Percentiles rank a stretch among this genome's conserved stretches.
Conservation (phyloP, 92 coral and sea anemone genomes). For the Heliopora coerulea region DNA sequence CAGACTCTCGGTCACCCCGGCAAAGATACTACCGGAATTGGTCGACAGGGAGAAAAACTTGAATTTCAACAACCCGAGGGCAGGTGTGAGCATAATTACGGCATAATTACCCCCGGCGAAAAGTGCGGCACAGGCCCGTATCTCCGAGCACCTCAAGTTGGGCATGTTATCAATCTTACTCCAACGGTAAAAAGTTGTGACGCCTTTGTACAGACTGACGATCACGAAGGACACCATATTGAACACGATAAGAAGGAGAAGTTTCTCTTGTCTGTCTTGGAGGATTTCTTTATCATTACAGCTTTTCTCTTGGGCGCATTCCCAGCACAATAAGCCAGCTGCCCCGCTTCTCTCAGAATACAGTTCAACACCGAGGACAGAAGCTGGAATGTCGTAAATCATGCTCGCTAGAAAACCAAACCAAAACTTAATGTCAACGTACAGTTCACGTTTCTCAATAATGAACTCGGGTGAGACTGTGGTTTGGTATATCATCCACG, state of each 20-base stretch:
- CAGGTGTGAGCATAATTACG: conserved; percentile 63
- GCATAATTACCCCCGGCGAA: conserved; percentile 74
- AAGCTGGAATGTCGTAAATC: conserved; percentile 73
- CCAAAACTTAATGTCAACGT: conserved; percentile 59
- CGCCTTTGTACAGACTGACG: conserved; percentile 66
- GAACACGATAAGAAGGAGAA: conserved; percentile 53
- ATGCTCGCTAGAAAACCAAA: conserved; percentile 70
- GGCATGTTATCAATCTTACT: conserved; percentile 62
- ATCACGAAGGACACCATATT: conserved; percentile 54
- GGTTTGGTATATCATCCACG: conserved; percentile 57
- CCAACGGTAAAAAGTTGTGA: conserved; percentile 77
- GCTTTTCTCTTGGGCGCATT: conserved; percentile 55
- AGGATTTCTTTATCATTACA: conserved; percentile 61
- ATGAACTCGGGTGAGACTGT: conserved; percentile 44
- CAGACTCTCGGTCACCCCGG: conserved; percentile 69
- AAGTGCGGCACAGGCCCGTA: conserved; percentile 74
- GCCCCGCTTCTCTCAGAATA: conserved; percentile 64
- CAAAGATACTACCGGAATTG: conserved; percentile 59
- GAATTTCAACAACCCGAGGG: conserved; percentile 66
- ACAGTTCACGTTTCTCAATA: conserved; percentile 56
- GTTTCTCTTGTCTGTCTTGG: conserved; percentile 45
- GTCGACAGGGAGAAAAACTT: conserved; percentile 64
- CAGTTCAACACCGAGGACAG: conserved; percentile 64
- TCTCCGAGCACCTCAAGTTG: conserved; percentile 60
- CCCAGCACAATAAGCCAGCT: conserved; percentile 68